These are phyloP conservation scores for Timema podura DNA, from an alignment of 2,888 invertebrate species.

Conservation along the genomic window DNA sequence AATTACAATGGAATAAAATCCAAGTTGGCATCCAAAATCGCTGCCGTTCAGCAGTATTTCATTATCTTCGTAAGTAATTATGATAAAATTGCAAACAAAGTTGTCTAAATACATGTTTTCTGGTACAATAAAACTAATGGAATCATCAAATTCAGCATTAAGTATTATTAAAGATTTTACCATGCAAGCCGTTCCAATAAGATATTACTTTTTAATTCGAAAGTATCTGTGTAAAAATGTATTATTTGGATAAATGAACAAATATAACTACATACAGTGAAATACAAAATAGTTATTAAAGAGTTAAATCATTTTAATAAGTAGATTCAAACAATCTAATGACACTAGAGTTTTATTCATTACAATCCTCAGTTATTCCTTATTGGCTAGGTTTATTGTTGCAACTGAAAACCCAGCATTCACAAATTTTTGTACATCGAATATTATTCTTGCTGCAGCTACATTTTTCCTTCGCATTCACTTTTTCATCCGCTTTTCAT, in stretches of 20 bases:
- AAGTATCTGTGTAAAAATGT: constrained; percentile 3
- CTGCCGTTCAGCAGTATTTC: not conserved
- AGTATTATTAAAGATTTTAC: not conserved
- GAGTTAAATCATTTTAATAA: not conserved
- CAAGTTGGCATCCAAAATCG: not conserved
- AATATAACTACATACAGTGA: not conserved
- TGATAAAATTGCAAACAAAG: not conserved
- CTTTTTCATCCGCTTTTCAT: not conserved
- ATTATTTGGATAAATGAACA: not conserved
- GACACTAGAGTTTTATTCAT: not conserved
- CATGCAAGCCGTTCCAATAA: not conserved
- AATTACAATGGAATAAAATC: not conserved
- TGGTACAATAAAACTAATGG: not conserved
- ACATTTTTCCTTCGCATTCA: constrained; percentile 7
- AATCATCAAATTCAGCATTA: not conserved
- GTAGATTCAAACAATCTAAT: not conserved
- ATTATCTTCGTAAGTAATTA: not conserved
- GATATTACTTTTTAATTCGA: not conserved
- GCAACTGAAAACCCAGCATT: not conserved
- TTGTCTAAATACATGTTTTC: constrained; percentile 7
- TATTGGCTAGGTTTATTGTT: not conserved
- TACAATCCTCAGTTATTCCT: not conserved
- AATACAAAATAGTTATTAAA: not conserved
- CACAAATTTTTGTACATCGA: not conserved
- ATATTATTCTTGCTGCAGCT: constrained; percentile 9